Percentiles rank a stretch among this genome's conserved stretches.
Conservation (phyloP, 2,113 vertebrate species). For the Onychostoma macrolepis region DNA sequence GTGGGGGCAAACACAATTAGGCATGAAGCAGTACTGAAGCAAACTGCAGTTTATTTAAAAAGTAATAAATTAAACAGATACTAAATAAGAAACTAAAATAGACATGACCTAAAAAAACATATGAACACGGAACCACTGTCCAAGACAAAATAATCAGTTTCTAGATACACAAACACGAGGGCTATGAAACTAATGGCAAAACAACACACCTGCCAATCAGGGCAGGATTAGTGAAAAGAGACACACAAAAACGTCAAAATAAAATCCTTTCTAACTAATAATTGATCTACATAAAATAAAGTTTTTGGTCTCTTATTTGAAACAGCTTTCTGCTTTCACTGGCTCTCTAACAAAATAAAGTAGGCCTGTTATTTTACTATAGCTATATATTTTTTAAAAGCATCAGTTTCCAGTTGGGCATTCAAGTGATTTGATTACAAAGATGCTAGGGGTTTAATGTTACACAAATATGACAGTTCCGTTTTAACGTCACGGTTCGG, state of each 20-base stretch:
- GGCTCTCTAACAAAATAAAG: not conserved
- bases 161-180: not conserved
- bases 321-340: not conserved
- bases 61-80: not conserved
- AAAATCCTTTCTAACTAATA: not conserved
- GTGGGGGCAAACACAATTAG: not conserved
- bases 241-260: not conserved
- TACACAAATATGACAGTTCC: too few species aligned
- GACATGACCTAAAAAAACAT: not conserved
- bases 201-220: not conserved
- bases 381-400: not conserved
- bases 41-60: not conserved
- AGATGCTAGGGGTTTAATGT: too few species aligned
- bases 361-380: not conserved
- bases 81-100: not conserved
- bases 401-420: too few species aligned
- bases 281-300: not conserved
- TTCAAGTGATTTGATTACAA: too few species aligned
- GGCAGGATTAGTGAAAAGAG: not conserved
- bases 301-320: not conserved
- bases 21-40: not conserved
- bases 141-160: not conserved
- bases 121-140: not conserved
- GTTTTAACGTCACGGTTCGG: too few species aligned
- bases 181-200: not conserved